Conservation (phyloP, 2,888 invertebrate genomes). For the Sclerodermus sp. region DNA sequence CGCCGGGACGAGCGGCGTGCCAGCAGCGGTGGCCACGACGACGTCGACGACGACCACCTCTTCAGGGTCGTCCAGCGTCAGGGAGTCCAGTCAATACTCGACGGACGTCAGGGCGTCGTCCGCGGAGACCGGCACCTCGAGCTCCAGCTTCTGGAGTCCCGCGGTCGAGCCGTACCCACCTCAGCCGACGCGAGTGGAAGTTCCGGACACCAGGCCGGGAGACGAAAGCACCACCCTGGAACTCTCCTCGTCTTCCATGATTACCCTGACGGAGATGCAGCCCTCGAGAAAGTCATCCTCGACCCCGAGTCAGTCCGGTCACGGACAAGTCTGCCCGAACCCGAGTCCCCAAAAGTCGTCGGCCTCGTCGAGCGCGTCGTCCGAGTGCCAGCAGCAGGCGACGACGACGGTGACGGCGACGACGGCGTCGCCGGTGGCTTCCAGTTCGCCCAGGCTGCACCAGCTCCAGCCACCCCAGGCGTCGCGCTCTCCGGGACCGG, state of each 20-base stretch:
- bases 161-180: conserved; percentile 50
- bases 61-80: conserved; percentile 18
- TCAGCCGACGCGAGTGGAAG: conserved; percentile 51
- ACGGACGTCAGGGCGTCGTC: conserved; percentile 22
- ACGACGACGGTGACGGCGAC: no score
- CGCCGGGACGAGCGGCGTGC: background rate
- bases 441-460: conserved; percentile 34
- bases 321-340: conserved; percentile 11
- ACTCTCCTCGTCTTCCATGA: conserved; percentile 28
- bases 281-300: conserved; percentile 34
- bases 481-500: conserved; percentile 40
- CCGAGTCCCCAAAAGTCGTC: no score
- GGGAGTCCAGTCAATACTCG: conserved; percentile 19
- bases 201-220: conserved; percentile 50
- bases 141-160: conserved; percentile 41
- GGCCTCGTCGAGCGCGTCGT: no score
- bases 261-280: conserved; percentile 50
- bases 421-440: conserved; percentile 8
- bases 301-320: conserved; percentile 11
- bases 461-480: conserved; percentile 40
- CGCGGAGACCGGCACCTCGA: background rate
- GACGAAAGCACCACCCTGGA: conserved; percentile 33
- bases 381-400: conserved; percentile 8
- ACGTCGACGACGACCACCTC: background rate
- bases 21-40: conserved; percentile 20